Base-by-base conservation (phyloP, 2,797 vertebrate species). In the Iguana delicatissima region DNA sequence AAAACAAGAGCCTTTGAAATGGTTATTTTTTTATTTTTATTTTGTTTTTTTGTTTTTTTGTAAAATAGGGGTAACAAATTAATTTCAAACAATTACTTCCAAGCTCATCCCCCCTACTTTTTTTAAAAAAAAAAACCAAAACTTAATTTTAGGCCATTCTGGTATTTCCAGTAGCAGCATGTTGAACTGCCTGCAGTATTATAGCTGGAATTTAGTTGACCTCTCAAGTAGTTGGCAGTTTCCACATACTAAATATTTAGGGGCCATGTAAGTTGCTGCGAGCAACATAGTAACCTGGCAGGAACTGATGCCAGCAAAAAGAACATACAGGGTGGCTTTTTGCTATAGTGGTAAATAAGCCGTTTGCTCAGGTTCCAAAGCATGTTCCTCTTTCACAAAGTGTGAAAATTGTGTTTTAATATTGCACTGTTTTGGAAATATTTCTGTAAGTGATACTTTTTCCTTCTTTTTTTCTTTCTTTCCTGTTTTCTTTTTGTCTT, bases 321-420 rank as follows among this genome's bases (percentile, higher is more conserved):
- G 90, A 94, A 91, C 91, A 93, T 90, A 94, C 94, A 95, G 94
- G 95, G 95, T 97, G 95, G 96, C 94, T 96, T 96, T 94, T 95
- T 95, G 91, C 84, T 88, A 92, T 93, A 79, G 94, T 93, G 92
- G 91, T 95, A 88, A 91, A 95, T 94, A 96, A 92, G 96, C 94
- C 93, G 97, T 96, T 98, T 96, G 95, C 97, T 98, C 98, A 97
- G 97, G 97, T 97, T 97, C 94, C 95, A 93, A 95, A 96, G 93
- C 95, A 95, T 96, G 94, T 97, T 96, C 95, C 93, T 96, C 89
- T 95, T 96, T 96, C 93, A 95, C 94, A 89, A 83, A 91, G 92
- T 95, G 90, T 96, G 93, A 96, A 97, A 94, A 94, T 89, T 95
- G 87, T 95, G 94, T 95, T 95, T 96, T 96, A 94, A 95, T 96